Base-by-base conservation (phyloP, 1,140 invertebrate genomes). In the Cydia fagiglandana region DNA sequence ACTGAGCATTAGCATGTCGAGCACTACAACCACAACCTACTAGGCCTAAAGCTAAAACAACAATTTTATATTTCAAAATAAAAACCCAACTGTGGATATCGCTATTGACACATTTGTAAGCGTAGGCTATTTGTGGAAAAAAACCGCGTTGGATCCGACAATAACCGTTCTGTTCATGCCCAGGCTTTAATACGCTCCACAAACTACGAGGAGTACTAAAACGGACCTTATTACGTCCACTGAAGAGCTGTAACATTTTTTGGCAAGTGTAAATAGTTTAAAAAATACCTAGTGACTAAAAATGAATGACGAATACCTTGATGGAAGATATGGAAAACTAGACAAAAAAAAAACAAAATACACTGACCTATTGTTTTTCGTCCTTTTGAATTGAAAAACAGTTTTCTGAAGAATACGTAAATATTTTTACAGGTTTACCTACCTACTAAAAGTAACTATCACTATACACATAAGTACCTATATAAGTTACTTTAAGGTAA, bases 231-330 rank as follows among this genome's bases (percentile, higher is more conserved):
- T n/a, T 2, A 41, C 15, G 30, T n/a, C 2, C 6, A 10, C 30
- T 2, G n/a, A 70, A 70, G 34, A 38, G 66, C n/a, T 45, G 17
- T 41, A 1, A 10, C 12, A 15, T n/a, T 70, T 70, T 41, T 38
- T 7, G 17, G 15, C 13, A 41, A 9, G 1, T 38, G 30, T 34
- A 30, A 38, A 68, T 68, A 15, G 64, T 20, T 68, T 38, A 30
- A 20, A 61, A 50, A 61, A 61, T 10, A 61, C 38, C 38, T 68
- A 34, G 64, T 45, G 34, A 70, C 66, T 66, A 68, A 68, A 68
- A 68, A 34, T 68, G 24, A 34, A 24, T 34, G 24, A 15, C 15
- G 30, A 17, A 70, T 38, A 15, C 9, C 45, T 20, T 28, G 41
- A 38, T 38, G 34, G 34, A 12, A 70, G 17, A 45, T 70, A 70